Evolutionary conservation across 2,797 vertebrate genomes (phyloP).

Genomic region (Argya squamiceps): DNA sequence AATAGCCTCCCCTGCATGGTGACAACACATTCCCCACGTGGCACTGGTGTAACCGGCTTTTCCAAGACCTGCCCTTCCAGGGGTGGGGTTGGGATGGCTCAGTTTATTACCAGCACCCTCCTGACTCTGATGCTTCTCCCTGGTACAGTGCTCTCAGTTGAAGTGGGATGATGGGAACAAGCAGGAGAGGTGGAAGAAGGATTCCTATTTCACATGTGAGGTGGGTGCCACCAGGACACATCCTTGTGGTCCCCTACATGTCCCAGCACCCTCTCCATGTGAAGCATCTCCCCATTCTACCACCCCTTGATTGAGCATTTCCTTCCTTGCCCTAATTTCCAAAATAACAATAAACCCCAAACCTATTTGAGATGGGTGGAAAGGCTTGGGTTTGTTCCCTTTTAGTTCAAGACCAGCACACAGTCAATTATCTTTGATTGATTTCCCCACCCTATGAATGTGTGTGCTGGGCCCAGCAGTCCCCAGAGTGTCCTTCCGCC

Average conservation of each 20-base stretch:
- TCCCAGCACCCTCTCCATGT: neutral
- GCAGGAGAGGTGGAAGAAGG: neutral
- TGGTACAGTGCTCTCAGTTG: neutral
- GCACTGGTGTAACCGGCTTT: neutral
- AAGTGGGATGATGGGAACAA: fast-evolving
- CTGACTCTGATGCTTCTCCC: neutral
- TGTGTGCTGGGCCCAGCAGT: neutral
- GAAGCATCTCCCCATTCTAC: neutral
- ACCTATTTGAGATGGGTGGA: neutral
- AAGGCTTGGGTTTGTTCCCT: neutral
- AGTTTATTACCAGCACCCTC: neutral
- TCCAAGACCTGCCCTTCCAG: conserved; percentile 18
- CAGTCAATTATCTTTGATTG: neutral
- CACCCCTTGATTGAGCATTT: neutral
- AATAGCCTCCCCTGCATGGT: neutral
- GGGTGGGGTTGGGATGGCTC: neutral
- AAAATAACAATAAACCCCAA: neutral
- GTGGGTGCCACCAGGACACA: neutral
- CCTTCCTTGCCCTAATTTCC: neutral
- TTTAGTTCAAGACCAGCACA: neutral
- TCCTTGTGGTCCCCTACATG: neutral
- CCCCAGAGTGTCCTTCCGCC: fast-evolving
- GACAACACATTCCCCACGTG: neutral
- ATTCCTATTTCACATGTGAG: neutral
- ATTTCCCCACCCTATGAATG: neutral